Percentiles rank a stretch among this genome's conserved stretches.
These are phyloP conservation scores for Elachura formosa DNA, from an alignment of 2,113 vertebrate species.

Conservation along the genomic window DNA sequence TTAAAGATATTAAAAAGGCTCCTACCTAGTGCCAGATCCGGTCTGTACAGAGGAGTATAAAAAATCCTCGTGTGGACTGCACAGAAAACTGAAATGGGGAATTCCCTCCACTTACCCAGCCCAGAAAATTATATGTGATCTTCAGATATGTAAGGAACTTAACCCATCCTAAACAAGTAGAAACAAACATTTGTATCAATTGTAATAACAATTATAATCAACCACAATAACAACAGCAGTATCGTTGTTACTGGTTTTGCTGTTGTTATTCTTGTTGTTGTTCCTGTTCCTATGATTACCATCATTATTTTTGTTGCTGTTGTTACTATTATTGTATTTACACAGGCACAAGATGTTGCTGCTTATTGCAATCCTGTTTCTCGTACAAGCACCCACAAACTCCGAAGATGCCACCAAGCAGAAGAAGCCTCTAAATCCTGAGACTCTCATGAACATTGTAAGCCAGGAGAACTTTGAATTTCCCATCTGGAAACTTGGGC, in stretches of 20 bases:
- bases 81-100: not conserved
- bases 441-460: constrained; percentile 21
- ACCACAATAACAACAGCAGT: not conserved
- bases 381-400: accelerated
- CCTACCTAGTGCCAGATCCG: not conserved
- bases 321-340: not conserved
- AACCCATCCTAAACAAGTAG: not conserved
- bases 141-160: not conserved
- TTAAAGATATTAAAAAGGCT: not conserved
- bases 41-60: not conserved
- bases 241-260: not conserved
- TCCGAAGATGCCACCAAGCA: not conserved
- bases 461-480: not conserved
- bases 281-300: not conserved
- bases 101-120: not conserved
- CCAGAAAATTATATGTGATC: not conserved
- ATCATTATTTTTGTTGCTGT: not conserved
- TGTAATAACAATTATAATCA: not conserved
- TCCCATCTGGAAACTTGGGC: not conserved
- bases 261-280: too few relatives aligned
- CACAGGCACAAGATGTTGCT: constrained; percentile 27
- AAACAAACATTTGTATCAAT: not conserved
- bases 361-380: not conserved
- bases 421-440: not conserved
- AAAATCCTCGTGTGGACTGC: not conserved